These are phyloP conservation scores for Sapayoa aenigma DNA, from an alignment of 2,113 vertebrate genomes.

Conservation along the genomic window DNA sequence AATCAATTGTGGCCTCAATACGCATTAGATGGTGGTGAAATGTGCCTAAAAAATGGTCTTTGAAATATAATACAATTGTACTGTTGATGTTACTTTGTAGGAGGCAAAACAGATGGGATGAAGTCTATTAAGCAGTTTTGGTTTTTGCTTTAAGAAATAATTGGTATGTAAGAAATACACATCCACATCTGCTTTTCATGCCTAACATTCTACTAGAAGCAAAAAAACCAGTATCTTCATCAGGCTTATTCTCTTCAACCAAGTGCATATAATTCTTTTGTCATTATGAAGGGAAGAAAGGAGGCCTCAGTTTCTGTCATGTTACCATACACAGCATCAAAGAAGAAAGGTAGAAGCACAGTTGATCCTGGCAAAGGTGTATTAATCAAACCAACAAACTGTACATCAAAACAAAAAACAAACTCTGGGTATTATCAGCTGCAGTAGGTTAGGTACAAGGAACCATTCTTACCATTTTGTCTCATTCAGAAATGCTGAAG, in stretches of 20 bases:
- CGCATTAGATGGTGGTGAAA: not conserved
- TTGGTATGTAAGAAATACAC: not conserved
- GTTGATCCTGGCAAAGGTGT: not conserved
- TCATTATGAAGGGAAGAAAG: not conserved
- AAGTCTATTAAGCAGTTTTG: not conserved
- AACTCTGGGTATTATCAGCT: not conserved
- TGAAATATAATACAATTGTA: not conserved
- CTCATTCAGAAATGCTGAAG: not conserved
- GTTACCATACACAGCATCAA: not conserved
- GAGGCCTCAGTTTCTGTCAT: not conserved
- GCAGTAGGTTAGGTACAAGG: not conserved
- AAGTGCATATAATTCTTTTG: not conserved
- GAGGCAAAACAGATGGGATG: not conserved
- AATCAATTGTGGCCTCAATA: not conserved
- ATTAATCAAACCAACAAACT: not conserved
- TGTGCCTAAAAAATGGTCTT: not conserved
- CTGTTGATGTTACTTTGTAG: not conserved
- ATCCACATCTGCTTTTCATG: fast-evolving
- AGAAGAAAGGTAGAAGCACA: not conserved
- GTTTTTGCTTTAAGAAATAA: not conserved
- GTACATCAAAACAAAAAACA: not conserved
- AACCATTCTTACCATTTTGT: not conserved
- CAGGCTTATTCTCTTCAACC: not conserved
- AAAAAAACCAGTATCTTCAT: not conserved
- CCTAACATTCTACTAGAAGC: not conserved